Percentiles rank a stretch among this genome's conserved stretches.
Conservation (phyloP, 2,113 vertebrate genomes). For the Spea bombifrons region DNA sequence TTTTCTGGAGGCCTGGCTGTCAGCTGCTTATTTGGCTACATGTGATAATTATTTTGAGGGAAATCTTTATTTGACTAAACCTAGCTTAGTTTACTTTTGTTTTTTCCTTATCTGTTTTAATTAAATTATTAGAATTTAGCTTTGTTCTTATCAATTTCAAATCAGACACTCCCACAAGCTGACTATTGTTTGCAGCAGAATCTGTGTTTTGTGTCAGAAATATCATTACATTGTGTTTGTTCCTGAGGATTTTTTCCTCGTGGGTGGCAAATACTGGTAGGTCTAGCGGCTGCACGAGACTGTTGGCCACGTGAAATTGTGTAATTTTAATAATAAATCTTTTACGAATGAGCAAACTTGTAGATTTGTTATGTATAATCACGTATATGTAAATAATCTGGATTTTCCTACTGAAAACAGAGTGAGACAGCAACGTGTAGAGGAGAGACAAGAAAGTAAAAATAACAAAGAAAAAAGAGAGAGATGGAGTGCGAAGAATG, state of each 20-base stretch:
- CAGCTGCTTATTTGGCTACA: not conserved
- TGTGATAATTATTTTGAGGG: not conserved
- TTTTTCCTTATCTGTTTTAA: not conserved
- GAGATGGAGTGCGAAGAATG: too few relatives aligned
- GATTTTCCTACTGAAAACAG: too few relatives aligned
- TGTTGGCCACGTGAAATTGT: not conserved
- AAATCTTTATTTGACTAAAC: not conserved
- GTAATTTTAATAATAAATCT: not conserved
- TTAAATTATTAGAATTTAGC: not conserved
- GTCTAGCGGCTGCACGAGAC: not conserved
- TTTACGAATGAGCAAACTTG: not conserved
- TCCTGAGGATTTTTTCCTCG: not conserved
- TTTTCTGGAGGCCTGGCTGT: not conserved
- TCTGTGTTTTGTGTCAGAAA: not conserved
- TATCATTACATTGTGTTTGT: not conserved
- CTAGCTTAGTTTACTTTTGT: not conserved
- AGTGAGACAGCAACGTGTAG: too few relatives aligned
- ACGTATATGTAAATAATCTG: too few relatives aligned
- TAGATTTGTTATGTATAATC: not conserved
- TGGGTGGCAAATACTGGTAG: not conserved
- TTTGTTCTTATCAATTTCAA: not conserved
- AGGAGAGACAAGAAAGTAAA: too few relatives aligned
- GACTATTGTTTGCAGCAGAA: not conserved
- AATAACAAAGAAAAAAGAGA: too few relatives aligned
- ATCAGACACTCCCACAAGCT: not conserved